phyloP scores from a whole-genome alignment of 1,140 invertebrate species.

The Drosophila sproati region DNA sequence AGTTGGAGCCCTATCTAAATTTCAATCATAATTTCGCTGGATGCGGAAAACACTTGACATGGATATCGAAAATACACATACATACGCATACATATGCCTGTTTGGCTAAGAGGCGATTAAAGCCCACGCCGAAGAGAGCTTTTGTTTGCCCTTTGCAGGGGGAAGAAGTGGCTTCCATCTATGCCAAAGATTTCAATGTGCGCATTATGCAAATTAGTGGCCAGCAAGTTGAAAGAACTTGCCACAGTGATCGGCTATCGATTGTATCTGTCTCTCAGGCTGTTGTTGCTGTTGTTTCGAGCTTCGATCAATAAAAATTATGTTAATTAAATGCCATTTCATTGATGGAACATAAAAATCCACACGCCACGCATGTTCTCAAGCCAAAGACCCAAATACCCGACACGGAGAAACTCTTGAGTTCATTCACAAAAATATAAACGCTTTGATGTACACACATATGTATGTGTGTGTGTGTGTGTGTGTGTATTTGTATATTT shows the following conservation, averaged over 20 bases:
- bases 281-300: slow-evolving; percentile 46
- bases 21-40: slow-evolving; percentile 78
- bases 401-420: slow-evolving; percentile 68
- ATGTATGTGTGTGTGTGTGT: neutral
- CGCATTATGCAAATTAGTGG: slow-evolving; percentile 72
- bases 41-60: slow-evolving; percentile 66
- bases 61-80: slow-evolving; percentile 32
- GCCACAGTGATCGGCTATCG: slow-evolving; percentile 52
- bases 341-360: slow-evolving; percentile 82
- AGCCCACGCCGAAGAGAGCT: slow-evolving; percentile 58
- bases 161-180: slow-evolving; percentile 30
- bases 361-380: slow-evolving; percentile 70
- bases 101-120: slow-evolving; percentile 58
- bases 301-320: slow-evolving; percentile 80
- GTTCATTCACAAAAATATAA: slow-evolving; percentile 80
- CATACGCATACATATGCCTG: slow-evolving; percentile 10
- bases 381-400: slow-evolving; percentile 29
- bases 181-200: slow-evolving; percentile 64
- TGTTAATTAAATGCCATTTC: slow-evolving; percentile 82
- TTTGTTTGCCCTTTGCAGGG: slow-evolving; percentile 39
- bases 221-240: slow-evolving; percentile 76
- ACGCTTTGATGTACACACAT: slow-evolving; percentile 16
- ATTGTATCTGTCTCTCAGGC: slow-evolving; percentile 22
- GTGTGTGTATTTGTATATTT: slow-evolving; percentile 28
- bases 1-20: slow-evolving; percentile 65